These are phyloP conservation scores for Anguilla pacifica DNA, from an alignment of 2,797 vertebrate genomes.

Conservation along the genomic window DNA sequence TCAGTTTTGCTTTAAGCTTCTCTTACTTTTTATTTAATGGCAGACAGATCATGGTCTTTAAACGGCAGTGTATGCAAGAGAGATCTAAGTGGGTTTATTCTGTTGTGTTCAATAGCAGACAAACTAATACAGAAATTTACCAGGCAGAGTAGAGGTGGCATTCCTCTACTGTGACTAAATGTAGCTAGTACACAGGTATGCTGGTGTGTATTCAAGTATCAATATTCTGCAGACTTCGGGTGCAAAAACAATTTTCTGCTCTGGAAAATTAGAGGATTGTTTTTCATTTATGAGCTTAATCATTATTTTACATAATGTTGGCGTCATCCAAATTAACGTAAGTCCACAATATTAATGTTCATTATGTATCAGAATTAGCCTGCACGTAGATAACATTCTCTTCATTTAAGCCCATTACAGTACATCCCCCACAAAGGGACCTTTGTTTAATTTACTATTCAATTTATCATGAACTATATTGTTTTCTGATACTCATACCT, in stretches of 20 bases:
- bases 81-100: constrained; percentile 36
- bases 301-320: constrained; percentile 29
- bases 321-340: constrained; percentile 17
- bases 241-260: constrained; percentile 46
- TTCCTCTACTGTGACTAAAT: constrained; percentile 49
- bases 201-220: constrained; percentile 46
- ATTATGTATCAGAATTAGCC: not conserved
- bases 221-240: constrained; percentile 48
- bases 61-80: not conserved
- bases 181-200: constrained; percentile 45
- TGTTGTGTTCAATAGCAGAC: constrained; percentile 28
- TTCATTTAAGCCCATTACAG: not conserved
- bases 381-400: not conserved
- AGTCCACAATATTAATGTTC: not conserved
- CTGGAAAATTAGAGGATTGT: constrained; percentile 25
- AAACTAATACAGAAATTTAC: constrained; percentile 27
- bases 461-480: not conserved
- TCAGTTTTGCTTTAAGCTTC: not conserved
- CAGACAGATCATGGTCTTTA: constrained; percentile 26
- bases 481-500: not conserved
- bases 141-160: constrained; percentile 39
- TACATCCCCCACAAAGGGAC: not conserved
- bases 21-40: constrained; percentile 39
- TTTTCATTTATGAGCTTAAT: constrained; percentile 35
- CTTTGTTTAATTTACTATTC: not conserved